A percentile compares a stretch with the other conserved stretches of the same genome.
phyloP scores from a whole-genome alignment of 2,888 invertebrate species.

The Aricia artaxerxes region DNA sequence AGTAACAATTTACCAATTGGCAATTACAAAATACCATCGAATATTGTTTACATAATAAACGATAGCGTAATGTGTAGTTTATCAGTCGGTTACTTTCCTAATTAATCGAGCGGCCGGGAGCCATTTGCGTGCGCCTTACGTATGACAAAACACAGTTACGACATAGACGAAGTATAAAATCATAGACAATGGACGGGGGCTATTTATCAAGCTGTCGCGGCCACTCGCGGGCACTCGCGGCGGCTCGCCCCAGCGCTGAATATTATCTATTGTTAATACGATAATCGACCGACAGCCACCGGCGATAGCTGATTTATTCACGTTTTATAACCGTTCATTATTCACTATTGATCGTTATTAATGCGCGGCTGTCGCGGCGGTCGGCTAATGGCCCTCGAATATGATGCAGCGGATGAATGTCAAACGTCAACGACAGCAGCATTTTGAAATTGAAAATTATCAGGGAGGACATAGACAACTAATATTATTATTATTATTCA shows the following conservation, averaged over 20 bases:
- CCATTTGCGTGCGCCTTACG: not conserved
- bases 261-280: conserved; percentile 8
- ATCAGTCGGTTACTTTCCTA: not conserved
- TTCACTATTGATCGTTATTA: conserved; percentile 6
- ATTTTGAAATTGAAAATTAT: not conserved
- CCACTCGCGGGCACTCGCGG: not conserved
- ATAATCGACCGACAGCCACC: conserved; percentile 10
- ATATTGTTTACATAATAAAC: not conserved
- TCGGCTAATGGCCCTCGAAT: not conserved
- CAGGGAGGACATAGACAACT: not conserved
- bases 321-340: not conserved
- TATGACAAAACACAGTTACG: not conserved
- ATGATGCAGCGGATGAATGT: not conserved
- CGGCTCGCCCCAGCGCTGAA: not conserved
- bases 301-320: not conserved
- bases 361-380: not conserved
- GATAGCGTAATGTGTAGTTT: not conserved
- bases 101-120: not conserved
- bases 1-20: not conserved
- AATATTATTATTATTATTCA: not conserved
- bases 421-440: not conserved
- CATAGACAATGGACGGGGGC: not conserved
- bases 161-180: not conserved
- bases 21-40: not conserved
- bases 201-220: conserved; percentile 4